Evolutionary conservation across 1,140 invertebrate genomes (phyloP).

Genomic region (Oncopodura yosiiana): DNA sequence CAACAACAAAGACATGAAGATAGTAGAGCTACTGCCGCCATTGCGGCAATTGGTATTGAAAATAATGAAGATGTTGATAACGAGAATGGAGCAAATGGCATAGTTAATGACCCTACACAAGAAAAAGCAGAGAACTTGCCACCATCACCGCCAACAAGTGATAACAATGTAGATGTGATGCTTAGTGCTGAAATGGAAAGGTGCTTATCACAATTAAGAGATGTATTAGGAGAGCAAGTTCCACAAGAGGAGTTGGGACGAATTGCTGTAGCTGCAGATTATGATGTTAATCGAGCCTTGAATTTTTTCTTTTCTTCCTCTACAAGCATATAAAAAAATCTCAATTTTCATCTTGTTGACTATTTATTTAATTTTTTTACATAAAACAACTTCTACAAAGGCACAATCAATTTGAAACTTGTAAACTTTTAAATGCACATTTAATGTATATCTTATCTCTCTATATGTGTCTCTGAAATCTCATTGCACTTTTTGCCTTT

Average conservation of each 20-base stretch:
- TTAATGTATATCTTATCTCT: no score
- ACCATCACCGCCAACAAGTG: no score
- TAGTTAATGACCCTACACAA: not conserved
- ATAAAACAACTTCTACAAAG: no score
- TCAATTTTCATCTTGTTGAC: no score
- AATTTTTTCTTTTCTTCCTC: conserved; percentile 46
- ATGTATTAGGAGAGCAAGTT: conserved; percentile 47
- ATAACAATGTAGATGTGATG: not conserved
- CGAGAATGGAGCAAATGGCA: not conserved
- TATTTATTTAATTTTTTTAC: no score
- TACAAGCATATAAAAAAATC: no score
- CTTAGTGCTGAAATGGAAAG: conserved; percentile 39
- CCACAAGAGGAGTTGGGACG: conserved; percentile 44
- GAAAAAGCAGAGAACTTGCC: not conserved
- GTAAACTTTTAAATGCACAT: no score
- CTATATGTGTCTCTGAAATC: no score
- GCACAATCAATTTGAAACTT: no score
- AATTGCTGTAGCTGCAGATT: conserved; percentile 50
- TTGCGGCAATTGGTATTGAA: not conserved
- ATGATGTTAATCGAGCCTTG: conserved; percentile 50
- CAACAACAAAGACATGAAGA: not conserved
- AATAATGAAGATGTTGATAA: not conserved
- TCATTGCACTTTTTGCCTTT: no score
- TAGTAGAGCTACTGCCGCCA: not conserved
- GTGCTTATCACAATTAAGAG: conserved; percentile 45